A percentile compares a stretch with the other conserved stretches of the same genome.
Conservation (phyloP, 92 coral and sea anemone species). For the Bergia puertoricense region DNA sequence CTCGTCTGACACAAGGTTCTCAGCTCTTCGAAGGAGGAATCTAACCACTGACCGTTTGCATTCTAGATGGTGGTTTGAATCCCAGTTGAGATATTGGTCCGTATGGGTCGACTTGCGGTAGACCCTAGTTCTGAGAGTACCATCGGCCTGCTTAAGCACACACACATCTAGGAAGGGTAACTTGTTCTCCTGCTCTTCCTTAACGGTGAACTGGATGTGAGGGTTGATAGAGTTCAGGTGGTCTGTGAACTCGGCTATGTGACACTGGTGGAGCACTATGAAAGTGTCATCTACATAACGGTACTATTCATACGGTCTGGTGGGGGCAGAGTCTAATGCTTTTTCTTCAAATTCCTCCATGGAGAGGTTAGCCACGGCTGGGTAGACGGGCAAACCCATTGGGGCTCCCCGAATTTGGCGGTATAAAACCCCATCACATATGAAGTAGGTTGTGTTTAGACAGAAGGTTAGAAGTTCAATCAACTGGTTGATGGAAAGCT, state of each 20-base stretch:
- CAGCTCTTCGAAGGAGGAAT: not conserved
- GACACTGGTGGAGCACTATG: not conserved
- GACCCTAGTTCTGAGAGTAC: not conserved
- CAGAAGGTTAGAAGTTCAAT: not conserved
- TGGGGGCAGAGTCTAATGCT: constrained; percentile 18
- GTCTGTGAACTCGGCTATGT: not conserved
- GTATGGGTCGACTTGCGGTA: not conserved
- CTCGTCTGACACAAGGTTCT: not conserved
- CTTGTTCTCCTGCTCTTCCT: not conserved
- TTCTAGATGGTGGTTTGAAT: not conserved
- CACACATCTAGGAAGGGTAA: not conserved
- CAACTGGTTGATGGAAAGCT: not conserved
- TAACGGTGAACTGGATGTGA: not conserved
- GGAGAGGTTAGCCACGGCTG: not conserved
- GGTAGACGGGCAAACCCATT: not conserved
- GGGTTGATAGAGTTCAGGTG: too few relatives aligned
- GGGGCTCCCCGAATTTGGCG: not conserved
- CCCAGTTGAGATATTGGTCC: too few relatives aligned
- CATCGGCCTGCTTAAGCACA: not conserved
- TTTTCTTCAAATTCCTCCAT: not conserved
- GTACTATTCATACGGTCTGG: constrained; percentile 12
- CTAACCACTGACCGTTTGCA: constrained; percentile 19
- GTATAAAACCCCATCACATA: not conserved
- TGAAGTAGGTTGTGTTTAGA: constrained; percentile 5
- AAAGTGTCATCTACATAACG: not conserved